Evolutionary conservation across 2,888 invertebrate genomes (phyloP), one percentile per base, ranked within the genome.

Genomic region (Oegoconia quadripuncta): DNA sequence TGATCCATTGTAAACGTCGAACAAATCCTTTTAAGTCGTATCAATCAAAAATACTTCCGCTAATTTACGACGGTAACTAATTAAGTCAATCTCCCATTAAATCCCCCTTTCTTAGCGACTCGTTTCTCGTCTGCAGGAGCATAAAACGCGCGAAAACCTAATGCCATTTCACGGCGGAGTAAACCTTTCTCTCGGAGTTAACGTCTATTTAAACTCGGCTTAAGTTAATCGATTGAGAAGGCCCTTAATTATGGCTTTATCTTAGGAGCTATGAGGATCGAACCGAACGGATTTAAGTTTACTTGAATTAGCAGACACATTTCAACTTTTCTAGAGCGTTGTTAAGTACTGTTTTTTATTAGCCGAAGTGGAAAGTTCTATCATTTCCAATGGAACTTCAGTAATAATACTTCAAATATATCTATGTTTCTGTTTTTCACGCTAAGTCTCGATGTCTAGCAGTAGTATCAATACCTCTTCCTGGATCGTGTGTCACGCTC

Each of bases 161-260:
- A 88, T 82, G 77, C 84, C 83, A 87, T 88, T 88, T 86, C 84
- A 88, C 87, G 86, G 68, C 71, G 80, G 84, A 86, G 83, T 87
- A 86, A 84, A 86, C 88, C 88, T 82, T 86, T 88, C 88, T 79
- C 73, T 63, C 50, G 65, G 76, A 84, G 86, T 88, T 88, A 88
- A 72, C 84, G 84, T 86, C 86, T 82, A 73, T 84, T 86, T 86
- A 80, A 87, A 87, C 84, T 86, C 74, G 77, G 80, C 77, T 87
- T 77, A 81, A 79, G 65, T 84, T 87, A 88, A 88, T 88, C 88
- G 86, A 84, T 86, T 68, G 84, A 69, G 88, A 88, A 82, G 76
- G 82, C 72, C 71, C 75, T 86, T 88, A 87, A 88, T 88, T 88
- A 88, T 77, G 75, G 84, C 81, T 80, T 84, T 81, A 81, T 83